phyloP scores from a whole-genome alignment of 37 sponge, comb jelly and placozoan species.

The Haliclona indistincta region DNA sequence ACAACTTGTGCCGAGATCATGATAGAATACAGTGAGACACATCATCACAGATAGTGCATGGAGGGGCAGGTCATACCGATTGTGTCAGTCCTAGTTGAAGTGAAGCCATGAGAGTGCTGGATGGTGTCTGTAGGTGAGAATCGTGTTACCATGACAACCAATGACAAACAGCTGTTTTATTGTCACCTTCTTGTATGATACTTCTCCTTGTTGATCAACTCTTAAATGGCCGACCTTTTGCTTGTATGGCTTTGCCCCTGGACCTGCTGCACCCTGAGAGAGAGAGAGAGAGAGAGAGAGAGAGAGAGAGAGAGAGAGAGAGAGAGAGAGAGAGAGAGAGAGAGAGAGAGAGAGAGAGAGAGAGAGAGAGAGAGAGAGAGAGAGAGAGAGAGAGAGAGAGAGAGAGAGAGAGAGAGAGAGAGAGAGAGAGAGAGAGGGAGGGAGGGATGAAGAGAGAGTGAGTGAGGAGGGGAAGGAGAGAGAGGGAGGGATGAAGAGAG shows the following conservation, averaged over 20 bases:
- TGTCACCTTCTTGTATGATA: constrained; percentile 79
- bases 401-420: background rate
- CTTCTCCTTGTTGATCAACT: constrained; percentile 73
- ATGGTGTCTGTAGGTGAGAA: constrained; percentile 56
- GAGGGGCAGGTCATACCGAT: constrained; percentile 56
- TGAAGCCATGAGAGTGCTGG: constrained; percentile 74
- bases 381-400: background rate
- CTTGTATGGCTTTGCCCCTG: background rate
- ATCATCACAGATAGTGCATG: background rate
- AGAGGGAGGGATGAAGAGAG: background rate
- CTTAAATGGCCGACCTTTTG: constrained; percentile 35
- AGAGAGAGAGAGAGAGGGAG: background rate
- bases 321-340: background rate
- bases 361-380: background rate
- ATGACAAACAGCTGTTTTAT: background rate
- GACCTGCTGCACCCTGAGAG: background rate
- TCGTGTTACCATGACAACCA: background rate
- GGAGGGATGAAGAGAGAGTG: background rate
- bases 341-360: background rate
- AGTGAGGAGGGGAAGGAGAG: constrained; percentile 23
- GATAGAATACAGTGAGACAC: background rate
- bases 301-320: background rate
- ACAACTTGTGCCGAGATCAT: too few relatives aligned
- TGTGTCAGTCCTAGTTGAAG: constrained; percentile 86
- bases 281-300: background rate